Percentiles rank a stretch among this genome's conserved stretches.
These are phyloP conservation scores for Coenonympha arcania DNA, from an alignment of 2,888 invertebrate genomes.

Conservation along the genomic window DNA sequence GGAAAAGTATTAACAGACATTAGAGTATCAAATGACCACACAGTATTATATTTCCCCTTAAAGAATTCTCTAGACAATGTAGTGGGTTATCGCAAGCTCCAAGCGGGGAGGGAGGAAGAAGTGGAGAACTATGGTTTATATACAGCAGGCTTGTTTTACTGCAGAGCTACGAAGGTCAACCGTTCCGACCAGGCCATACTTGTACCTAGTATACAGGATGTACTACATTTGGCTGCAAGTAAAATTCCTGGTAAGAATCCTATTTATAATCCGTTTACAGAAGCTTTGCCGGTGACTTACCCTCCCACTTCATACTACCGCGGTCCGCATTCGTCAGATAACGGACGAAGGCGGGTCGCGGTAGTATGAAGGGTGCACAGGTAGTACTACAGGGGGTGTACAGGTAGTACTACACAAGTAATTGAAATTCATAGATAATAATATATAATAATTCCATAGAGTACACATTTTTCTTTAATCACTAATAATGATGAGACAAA, in stretches of 20 bases:
- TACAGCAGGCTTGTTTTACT: slow-evolving; percentile 57
- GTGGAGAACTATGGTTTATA: slow-evolving; percentile 46
- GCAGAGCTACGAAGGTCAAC: slow-evolving; percentile 49
- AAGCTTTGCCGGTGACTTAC: too few species aligned
- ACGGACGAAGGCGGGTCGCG: too few species aligned
- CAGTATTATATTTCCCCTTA: slow-evolving; percentile 79
- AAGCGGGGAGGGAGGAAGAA: slow-evolving; percentile 63
- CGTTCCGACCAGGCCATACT: slow-evolving; percentile 66
- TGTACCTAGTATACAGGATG: slow-evolving; percentile 63
- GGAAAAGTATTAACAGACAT: slow-evolving; percentile 71
- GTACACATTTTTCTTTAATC: too few species aligned
- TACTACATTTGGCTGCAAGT: slow-evolving; percentile 57
- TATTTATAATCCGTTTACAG: too few species aligned
- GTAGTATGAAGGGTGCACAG: too few species aligned
- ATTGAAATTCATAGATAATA: too few species aligned
- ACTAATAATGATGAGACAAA: too few species aligned
- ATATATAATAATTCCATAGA: too few species aligned
- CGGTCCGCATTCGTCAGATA: too few species aligned
- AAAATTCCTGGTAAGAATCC: slow-evolving; percentile 61
- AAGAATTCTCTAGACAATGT: slow-evolving; percentile 74
- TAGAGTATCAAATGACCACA: slow-evolving; percentile 66
- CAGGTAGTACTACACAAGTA: too few species aligned
- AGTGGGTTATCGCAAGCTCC: slow-evolving; percentile 78
- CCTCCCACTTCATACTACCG: too few species aligned
- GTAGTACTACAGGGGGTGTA: too few species aligned